Percentiles rank a stretch among this genome's conserved stretches.
Evolutionary conservation across 30 jellyfish, hydroid and myxozoan genomes (phyloP).

Genomic region (Turritopsis rubra): DNA sequence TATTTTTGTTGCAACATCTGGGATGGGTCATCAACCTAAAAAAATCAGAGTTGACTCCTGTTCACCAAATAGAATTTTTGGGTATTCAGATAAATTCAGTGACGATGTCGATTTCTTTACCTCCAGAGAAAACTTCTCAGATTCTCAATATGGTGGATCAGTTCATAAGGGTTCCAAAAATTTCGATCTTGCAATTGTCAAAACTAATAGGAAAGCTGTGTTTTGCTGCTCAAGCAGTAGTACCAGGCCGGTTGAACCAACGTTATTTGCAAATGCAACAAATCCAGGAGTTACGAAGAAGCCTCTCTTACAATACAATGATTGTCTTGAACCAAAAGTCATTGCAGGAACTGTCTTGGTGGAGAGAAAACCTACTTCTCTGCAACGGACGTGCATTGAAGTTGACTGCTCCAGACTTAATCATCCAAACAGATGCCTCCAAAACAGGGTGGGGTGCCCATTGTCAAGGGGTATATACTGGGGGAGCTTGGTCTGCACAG

Average conservation of each 20-base stretch:
- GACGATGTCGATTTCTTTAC: background rate
- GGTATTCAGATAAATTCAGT: background rate
- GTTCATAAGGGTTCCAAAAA: background rate
- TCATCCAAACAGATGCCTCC: conserved; percentile 8
- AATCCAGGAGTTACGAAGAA: background rate
- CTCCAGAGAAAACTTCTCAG: background rate
- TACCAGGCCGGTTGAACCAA: background rate
- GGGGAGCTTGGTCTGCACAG: background rate
- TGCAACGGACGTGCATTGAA: background rate
- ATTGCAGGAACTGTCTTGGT: conserved; percentile 1
- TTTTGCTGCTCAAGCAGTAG: background rate
- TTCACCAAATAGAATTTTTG: background rate
- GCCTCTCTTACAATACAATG: background rate
- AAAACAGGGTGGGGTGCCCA: conserved; percentile 7
- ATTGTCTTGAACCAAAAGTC: background rate
- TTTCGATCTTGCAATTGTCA: background rate
- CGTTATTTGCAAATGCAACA: background rate
- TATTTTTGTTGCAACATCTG: background rate
- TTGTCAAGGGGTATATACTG: background rate
- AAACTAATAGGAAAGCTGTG: background rate
- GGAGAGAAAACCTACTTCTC: background rate
- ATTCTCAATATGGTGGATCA: background rate
- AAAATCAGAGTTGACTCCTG: background rate
- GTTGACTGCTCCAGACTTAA: background rate
- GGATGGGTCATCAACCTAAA: background rate